Conservation (phyloP, 1,140 invertebrate species). For the Sarcophaga peregrina region DNA sequence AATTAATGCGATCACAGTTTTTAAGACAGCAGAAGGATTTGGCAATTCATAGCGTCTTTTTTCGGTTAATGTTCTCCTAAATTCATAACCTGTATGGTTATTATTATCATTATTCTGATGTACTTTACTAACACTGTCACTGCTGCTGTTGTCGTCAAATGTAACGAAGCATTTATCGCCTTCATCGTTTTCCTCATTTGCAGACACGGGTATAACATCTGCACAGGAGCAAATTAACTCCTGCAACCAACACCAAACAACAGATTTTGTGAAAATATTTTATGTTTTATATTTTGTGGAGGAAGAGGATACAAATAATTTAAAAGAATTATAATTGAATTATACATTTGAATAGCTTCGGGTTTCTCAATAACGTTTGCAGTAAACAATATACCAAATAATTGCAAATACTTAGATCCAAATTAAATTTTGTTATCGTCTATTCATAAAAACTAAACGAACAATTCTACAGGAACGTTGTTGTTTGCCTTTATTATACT, state of each 20-base stretch:
- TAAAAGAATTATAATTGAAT: not conserved
- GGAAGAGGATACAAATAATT: conserved; percentile 14
- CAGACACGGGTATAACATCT: conserved; percentile 72
- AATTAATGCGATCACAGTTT: conserved; percentile 60
- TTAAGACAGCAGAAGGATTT: conserved; percentile 61
- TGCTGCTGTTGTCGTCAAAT: conserved; percentile 46
- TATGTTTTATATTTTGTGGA: conserved; percentile 16
- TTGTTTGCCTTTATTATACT: too few relatives aligned
- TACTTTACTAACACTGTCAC: conserved; percentile 51
- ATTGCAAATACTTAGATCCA: too few relatives aligned
- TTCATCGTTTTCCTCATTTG: conserved; percentile 53
- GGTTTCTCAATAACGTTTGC: not conserved
- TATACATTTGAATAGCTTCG: conserved; percentile 42
- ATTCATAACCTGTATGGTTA: not conserved
- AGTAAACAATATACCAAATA: too few relatives aligned
- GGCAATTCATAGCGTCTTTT: conserved; percentile 50
- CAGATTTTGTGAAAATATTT: conserved; percentile 55
- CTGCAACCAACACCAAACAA: conserved; percentile 77
- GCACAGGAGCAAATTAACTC: conserved; percentile 79
- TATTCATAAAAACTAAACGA: too few relatives aligned
- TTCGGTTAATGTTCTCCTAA: not conserved
- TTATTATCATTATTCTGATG: conserved; percentile 50
- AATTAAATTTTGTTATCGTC: too few relatives aligned
- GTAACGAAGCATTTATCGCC: conserved; percentile 43
- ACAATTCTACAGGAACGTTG: too few relatives aligned